phyloP scores from a whole-genome alignment of 1,140 invertebrate genomes.

The Xylocopa sonorina region DNA sequence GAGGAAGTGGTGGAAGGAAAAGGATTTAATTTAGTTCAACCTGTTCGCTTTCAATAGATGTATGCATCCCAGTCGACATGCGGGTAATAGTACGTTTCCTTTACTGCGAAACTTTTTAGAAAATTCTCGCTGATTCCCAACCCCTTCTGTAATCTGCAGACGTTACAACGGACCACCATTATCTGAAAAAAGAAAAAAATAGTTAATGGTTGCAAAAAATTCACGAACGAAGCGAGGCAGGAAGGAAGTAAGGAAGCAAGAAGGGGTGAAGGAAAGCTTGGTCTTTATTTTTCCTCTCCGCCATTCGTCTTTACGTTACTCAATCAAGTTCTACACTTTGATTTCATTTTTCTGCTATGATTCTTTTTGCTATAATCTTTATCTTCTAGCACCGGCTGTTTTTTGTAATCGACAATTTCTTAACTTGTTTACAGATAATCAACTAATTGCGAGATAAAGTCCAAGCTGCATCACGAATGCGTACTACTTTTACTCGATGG shows the following conservation, averaged over 20 bases:
- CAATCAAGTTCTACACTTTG: background rate
- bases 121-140: conserved; percentile 24
- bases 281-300: conserved; percentile 3
- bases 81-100: conserved; percentile 51
- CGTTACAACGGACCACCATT: conserved; percentile 20
- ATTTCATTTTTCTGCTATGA: background rate
- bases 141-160: conserved; percentile 40
- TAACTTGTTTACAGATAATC: background rate
- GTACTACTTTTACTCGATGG: too few species aligned
- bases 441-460: background rate
- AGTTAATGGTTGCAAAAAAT: conserved; percentile 43
- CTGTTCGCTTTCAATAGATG: conserved; percentile 24
- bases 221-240: conserved; percentile 14
- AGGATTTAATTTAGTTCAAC: conserved; percentile 56
- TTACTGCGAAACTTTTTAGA: conserved; percentile 44
- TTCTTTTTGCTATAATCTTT: background rate
- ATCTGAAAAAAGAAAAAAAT: conserved; percentile 33
- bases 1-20: background rate
- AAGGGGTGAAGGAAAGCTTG: conserved; percentile 13
- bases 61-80: conserved; percentile 37
- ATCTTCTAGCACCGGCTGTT: background rate
- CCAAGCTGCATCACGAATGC: background rate
- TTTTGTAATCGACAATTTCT: background rate
- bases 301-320: conserved; percentile 24
- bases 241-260: conserved; percentile 6